These are phyloP conservation scores for Catostomus latipinnis DNA, from an alignment of 2,797 vertebrate genomes.

Conservation along the genomic window DNA sequence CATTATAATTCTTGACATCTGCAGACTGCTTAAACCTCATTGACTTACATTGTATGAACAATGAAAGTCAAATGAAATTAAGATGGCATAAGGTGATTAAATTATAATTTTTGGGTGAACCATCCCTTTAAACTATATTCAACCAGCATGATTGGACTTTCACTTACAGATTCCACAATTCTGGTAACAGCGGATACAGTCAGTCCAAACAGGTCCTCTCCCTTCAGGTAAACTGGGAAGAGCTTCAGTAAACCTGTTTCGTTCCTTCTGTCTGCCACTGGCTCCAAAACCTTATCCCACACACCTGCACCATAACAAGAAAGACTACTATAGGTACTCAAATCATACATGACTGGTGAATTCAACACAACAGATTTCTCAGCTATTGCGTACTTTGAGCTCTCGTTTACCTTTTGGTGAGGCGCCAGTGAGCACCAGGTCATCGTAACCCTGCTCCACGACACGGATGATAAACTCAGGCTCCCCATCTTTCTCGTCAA, in stretches of 20 bases:
- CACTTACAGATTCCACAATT: conserved; percentile 93
- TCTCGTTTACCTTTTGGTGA: conserved; percentile 87
- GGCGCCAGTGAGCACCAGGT: conserved; percentile 83
- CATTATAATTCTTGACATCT: no score
- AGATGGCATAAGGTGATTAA: no score
- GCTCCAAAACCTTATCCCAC: conserved; percentile 94
- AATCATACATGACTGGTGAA: not conserved
- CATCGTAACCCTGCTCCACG: conserved; percentile 92
- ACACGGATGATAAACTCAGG: conserved; percentile 89
- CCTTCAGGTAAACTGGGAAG: conserved; percentile 91
- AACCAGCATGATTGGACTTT: not conserved
- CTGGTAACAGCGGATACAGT: conserved; percentile 90
- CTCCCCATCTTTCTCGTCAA: conserved; percentile 83
- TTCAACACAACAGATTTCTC: not conserved
- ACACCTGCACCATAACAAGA: conserved; percentile 78
- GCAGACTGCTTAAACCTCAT: no score
- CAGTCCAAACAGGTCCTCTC: conserved; percentile 95
- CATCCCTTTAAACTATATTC: no score
- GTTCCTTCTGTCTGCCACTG: conserved; percentile 85
- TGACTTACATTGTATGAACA: no score
- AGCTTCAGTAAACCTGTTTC: conserved; percentile 89
- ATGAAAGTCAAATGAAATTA: no score
- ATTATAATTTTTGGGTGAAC: no score
- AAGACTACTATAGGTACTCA: not conserved
- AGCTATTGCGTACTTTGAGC: not conserved